Percentiles rank a stretch among this genome's conserved stretches.
Evolutionary conservation across 2,797 vertebrate genomes (phyloP).

Genomic region (Decapterus maruadsi): DNA sequence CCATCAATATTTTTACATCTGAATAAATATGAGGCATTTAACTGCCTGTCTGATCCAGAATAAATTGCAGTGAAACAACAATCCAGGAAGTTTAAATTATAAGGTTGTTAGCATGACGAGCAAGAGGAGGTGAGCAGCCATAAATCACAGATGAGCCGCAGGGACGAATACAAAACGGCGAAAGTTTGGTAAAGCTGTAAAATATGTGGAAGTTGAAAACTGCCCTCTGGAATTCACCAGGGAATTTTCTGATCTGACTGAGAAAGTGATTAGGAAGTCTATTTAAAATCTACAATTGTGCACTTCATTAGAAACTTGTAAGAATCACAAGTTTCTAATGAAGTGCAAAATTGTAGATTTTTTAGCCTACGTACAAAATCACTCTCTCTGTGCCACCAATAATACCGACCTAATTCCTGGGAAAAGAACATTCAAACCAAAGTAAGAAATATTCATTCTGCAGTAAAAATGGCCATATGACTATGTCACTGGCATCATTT

Average conservation of each 20-base stretch:
- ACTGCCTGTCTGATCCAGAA: constrained; percentile 2
- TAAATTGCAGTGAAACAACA: constrained; percentile 3
- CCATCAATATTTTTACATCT: constrained; percentile 6
- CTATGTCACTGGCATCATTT: too few relatives aligned
- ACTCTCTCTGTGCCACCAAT: too few relatives aligned
- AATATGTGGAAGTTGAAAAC: not conserved
- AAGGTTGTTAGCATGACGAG: not conserved
- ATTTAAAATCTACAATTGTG: not conserved
- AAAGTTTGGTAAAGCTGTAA: not conserved
- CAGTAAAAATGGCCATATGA: too few relatives aligned
- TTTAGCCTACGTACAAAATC: too few relatives aligned
- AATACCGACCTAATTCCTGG: too few relatives aligned
- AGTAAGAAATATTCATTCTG: not conserved
- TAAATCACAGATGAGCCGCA: constrained; percentile 6
- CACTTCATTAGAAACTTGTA: not conserved
- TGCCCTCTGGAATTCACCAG: not conserved
- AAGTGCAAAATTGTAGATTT: too few relatives aligned
- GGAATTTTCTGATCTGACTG: not conserved
- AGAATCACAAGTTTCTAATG: too few relatives aligned
- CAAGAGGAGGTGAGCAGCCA: not conserved
- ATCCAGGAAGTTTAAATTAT: constrained; percentile 1
- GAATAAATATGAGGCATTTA: not conserved
- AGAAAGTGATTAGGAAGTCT: not conserved
- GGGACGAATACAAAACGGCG: not conserved
- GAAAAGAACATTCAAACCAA: too few relatives aligned